A percentile compares a stretch with the other conserved stretches of the same genome.
These are phyloP conservation scores for Argyresthia goedartella DNA, from an alignment of 2,888 invertebrate genomes.

Conservation along the genomic window DNA sequence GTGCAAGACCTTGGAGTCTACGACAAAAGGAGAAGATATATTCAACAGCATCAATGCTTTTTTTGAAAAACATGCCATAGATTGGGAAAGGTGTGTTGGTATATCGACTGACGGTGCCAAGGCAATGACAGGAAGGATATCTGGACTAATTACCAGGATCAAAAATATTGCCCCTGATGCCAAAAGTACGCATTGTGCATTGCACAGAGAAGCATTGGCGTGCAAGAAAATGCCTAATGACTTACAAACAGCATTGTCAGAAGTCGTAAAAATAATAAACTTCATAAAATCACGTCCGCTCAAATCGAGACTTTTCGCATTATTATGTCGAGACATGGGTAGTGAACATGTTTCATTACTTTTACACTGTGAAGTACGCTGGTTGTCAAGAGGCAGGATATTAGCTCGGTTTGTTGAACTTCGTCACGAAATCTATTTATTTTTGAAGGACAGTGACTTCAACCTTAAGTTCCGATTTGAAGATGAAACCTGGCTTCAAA, in stretches of 20 bases:
- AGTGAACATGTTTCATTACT: slow-evolving; percentile 11
- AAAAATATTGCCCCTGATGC: slow-evolving; percentile 11
- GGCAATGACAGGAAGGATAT: slow-evolving; percentile 10
- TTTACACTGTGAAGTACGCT: slow-evolving; percentile 11
- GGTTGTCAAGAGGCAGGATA: slow-evolving; percentile 11
- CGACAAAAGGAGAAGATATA: slow-evolving; percentile 7
- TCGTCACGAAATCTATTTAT: slow-evolving; percentile 9
- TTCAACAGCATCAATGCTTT: slow-evolving; percentile 5
- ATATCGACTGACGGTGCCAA: slow-evolving; percentile 11
- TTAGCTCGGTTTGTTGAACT: slow-evolving; percentile 13
- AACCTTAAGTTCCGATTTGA: slow-evolving; percentile 8
- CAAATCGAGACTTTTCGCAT: slow-evolving; percentile 7
- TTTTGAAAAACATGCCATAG: slow-evolving; percentile 8
- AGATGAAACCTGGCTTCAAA: slow-evolving; percentile 3
- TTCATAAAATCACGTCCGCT: slow-evolving; percentile 6
- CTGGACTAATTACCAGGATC: slow-evolving; percentile 12
- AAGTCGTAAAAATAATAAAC: slow-evolving; percentile 8
- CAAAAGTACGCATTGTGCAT: slow-evolving; percentile 10
- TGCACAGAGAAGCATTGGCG: slow-evolving; percentile 1
- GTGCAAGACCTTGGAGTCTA: slow-evolving; percentile 7
- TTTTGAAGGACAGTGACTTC: background rate
- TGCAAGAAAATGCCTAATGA: no score
- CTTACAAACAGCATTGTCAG: slow-evolving; percentile 8
- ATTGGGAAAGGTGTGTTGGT: slow-evolving; percentile 7
- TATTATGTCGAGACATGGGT: slow-evolving; percentile 10